A percentile compares a stretch with the other conserved stretches of the same genome.
phyloP scores from a whole-genome alignment of 2,113 vertebrate genomes.

The Nicator chloris region DNA sequence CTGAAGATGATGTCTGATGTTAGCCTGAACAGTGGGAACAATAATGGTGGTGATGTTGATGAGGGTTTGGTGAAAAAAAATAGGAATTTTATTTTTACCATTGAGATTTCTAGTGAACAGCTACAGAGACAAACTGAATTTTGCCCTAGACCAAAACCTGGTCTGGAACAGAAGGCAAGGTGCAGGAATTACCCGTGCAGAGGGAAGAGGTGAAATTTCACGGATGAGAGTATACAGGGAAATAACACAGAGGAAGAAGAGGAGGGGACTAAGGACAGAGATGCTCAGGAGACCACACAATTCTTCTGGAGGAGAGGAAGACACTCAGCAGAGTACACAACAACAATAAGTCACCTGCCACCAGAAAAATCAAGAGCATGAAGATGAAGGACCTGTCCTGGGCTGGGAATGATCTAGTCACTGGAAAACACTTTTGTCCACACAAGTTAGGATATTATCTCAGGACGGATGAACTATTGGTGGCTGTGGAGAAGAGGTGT shows the following conservation, averaged over 20 bases:
- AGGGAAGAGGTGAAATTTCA: neutral
- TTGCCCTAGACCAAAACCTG: neutral
- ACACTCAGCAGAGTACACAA: fast-evolving
- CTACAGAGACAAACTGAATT: neutral
- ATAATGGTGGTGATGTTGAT: neutral
- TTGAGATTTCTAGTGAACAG: neutral
- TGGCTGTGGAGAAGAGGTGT: neutral
- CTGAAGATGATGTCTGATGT: neutral
- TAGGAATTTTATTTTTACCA: neutral
- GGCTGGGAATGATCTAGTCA: neutral
- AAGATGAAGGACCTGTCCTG: fast-evolving
- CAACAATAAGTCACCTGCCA: neutral
- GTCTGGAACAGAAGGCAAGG: neutral
- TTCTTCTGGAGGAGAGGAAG: neutral
- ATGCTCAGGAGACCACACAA: neutral
- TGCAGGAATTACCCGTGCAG: neutral
- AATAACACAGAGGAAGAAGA: neutral
- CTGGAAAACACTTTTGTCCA: neutral
- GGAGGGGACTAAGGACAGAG: neutral
- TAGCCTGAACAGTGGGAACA: neutral
- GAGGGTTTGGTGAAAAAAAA: neutral
- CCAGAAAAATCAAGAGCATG: neutral
- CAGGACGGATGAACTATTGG: neutral
- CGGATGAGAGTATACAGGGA: neutral
- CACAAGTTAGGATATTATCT: neutral